Evolutionary conservation across 2,113 vertebrate species (phyloP), one percentile per base, ranked within the genome.

Genomic region (Actinemys pallida): DNA sequence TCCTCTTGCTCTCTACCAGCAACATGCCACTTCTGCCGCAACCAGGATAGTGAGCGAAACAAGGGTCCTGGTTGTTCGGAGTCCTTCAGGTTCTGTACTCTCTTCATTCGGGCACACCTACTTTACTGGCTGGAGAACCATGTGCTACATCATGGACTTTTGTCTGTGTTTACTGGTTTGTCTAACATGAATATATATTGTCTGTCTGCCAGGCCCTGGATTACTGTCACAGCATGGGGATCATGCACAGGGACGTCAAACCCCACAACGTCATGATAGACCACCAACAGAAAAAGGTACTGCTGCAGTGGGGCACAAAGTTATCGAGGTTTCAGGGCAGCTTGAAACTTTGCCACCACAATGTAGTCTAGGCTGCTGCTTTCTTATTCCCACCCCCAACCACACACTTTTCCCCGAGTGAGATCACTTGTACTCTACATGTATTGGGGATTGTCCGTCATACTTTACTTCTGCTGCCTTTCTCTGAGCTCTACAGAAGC

Each of bases 181-280:
- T 90, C 92, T 98, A 69, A 95, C 22, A 3, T 90, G 5, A 89
- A 10, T 96, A 79, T 87, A 42, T 97, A 92, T 93, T 94, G 50
- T 98, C 54, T 98, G 88, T 96, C 92, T 95, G 86, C 97, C 97
- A 99, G 99, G 99, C 99, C 97, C 98, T 99, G 98, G 99, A 99
- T 98, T 99, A 99, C 98, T 99, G 99, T 97, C 99, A 99, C 98
- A 99, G 99, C 98, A 99, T 99, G 99, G 99, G 99, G 69, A 99
- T 99, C 98, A 99, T 99, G 99, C 99, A 99, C 98, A 98, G 99
- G 92, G 99, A 99, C 52, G 99, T 99, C 97, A 99, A 99, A 98
- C 99, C 99, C 88, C 99, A 99, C 98, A 99, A 99, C 91, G 99
- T 99, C 97, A 99, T 99, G 99, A 99, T 99, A 96, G 99, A 99